Evolutionary conservation across 2,113 vertebrate species (phyloP).

Genomic region (Xiphias gladius): DNA sequence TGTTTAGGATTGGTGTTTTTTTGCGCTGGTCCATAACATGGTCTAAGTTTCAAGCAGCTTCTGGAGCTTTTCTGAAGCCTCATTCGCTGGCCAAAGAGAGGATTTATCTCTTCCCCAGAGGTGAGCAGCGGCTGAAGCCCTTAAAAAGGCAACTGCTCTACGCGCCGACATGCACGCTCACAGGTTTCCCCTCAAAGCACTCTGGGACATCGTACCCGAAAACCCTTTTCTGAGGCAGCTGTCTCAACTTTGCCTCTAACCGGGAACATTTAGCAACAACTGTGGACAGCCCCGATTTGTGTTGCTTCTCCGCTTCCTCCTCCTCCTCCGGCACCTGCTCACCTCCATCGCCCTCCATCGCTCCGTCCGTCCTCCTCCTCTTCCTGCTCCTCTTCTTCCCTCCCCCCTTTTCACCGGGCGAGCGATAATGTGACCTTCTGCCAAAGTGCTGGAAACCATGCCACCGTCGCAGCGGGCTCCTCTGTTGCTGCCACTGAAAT

Average conservation of each 20-base stretch:
- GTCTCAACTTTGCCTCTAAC: slow-evolving; percentile 44
- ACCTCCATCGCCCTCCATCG: slow-evolving; percentile 62
- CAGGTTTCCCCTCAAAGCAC: slow-evolving; percentile 17
- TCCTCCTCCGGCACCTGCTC: slow-evolving; percentile 61
- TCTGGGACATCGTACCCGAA: slow-evolving; percentile 43
- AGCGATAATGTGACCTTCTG: slow-evolving; percentile 86
- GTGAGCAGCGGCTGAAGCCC: slow-evolving; percentile 45
- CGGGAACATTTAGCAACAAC: slow-evolving; percentile 33
- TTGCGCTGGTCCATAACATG: not conserved
- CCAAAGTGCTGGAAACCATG: slow-evolving; percentile 86
- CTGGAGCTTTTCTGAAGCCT: slow-evolving; percentile 34
- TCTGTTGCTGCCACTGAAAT: slow-evolving; percentile 84
- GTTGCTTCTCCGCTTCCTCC: slow-evolving; percentile 20
- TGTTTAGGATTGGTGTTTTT: slow-evolving; percentile 38
- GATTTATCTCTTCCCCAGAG: slow-evolving; percentile 50
- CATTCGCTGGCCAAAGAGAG: slow-evolving; percentile 35
- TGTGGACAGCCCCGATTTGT: slow-evolving; percentile 16
- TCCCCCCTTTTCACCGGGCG: slow-evolving; percentile 38
- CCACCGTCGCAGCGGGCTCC: slow-evolving; percentile 82
- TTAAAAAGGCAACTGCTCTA: slow-evolving; percentile 27
- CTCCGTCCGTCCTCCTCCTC: slow-evolving; percentile 43
- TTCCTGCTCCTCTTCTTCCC: slow-evolving; percentile 24
- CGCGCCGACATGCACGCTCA: slow-evolving; percentile 15
- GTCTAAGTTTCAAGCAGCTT: slow-evolving; percentile 44
- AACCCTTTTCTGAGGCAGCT: not conserved